phyloP scores from a whole-genome alignment of 2,113 vertebrate species.

The Ginglymostoma cirratum region DNA sequence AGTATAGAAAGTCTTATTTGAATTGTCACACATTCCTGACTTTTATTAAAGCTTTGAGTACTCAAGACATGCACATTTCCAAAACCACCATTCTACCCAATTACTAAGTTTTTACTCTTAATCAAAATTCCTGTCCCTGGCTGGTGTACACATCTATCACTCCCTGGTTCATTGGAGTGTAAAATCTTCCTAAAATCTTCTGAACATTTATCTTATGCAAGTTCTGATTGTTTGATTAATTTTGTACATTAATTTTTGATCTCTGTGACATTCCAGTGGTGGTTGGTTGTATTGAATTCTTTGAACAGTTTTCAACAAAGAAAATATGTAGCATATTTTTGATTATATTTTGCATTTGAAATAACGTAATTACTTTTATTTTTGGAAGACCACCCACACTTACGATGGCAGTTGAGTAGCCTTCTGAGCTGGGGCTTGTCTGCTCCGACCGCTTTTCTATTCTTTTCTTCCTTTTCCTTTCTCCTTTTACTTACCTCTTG shows the following conservation, averaged over 20 bases:
- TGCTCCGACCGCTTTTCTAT: no score
- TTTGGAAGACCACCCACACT: background rate
- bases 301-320: background rate
- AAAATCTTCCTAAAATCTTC: background rate
- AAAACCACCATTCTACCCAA: background rate
- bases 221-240: background rate
- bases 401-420: no score
- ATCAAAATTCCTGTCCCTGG: background rate
- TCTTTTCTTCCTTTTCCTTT: no score
- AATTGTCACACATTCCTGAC: background rate
- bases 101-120: background rate
- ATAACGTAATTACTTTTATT: conserved; percentile 44
- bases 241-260: background rate
- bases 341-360: conserved; percentile 41
- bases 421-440: no score
- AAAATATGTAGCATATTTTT: background rate
- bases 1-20: background rate
- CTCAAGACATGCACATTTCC: background rate
- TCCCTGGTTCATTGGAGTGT: background rate
- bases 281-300: background rate
- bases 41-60: background rate
- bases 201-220: background rate
- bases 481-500: no score
- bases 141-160: background rate
- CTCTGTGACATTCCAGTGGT: background rate